Percentiles rank a stretch among this genome's conserved stretches.
Evolutionary conservation across 2,888 invertebrate species (phyloP).

Genomic region (Sarcophaga subvicina): DNA sequence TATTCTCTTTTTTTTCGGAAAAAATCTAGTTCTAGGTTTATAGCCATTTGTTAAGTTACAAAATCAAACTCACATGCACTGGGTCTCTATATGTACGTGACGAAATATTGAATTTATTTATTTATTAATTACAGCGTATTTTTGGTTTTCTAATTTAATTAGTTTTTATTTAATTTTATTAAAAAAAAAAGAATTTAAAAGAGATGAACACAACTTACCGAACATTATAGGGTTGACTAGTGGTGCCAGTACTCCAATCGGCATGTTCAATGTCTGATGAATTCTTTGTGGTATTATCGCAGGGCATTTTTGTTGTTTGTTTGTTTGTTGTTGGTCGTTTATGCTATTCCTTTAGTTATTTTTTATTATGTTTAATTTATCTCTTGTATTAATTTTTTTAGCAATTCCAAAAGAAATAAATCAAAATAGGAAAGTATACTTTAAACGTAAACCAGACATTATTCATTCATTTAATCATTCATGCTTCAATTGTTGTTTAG

Average conservation of each 20-base stretch:
- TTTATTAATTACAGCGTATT: too few species aligned
- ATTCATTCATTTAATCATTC: conserved; percentile 11
- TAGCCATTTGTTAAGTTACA: too few species aligned
- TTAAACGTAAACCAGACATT: not conserved
- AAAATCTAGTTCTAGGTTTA: too few species aligned
- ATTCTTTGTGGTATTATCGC: conserved; percentile 87
- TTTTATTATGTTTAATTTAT: conserved; percentile 1
- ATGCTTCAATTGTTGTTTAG: conserved; percentile 22
- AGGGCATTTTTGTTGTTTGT: conserved; percentile 83
- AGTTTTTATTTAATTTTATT: not conserved
- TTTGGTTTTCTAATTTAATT: not conserved
- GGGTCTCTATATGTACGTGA: too few species aligned
- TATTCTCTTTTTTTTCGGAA: too few species aligned
- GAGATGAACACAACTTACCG: conserved; percentile 75
- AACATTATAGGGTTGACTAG: conserved; percentile 81
- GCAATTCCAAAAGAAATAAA: conserved; percentile 19
- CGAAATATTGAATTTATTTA: too few species aligned
- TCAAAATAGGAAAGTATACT: conserved; percentile 12
- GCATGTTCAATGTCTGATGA: conserved; percentile 87
- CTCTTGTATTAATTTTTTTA: conserved; percentile 19
- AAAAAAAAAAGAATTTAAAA: not conserved
- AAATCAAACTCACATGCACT: too few species aligned
- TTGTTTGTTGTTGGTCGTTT: conserved; percentile 18
- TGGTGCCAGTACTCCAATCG: conserved; percentile 83
- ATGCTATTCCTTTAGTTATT: conserved; percentile 11